phyloP scores from a whole-genome alignment of 1,140 invertebrate species.

The Saccostrea cuccullata region DNA sequence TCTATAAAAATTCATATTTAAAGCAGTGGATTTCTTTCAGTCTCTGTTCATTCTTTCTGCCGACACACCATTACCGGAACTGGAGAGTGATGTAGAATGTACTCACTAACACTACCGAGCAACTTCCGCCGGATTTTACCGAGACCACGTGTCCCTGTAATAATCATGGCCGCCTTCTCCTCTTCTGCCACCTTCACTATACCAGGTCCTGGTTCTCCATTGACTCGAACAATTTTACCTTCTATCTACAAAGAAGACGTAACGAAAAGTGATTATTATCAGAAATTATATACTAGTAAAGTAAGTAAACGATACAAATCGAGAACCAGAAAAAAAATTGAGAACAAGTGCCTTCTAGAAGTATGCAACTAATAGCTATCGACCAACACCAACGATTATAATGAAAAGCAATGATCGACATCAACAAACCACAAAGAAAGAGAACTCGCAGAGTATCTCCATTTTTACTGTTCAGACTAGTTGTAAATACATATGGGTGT shows the following conservation, averaged over 20 bases:
- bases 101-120: slow-evolving; percentile 69
- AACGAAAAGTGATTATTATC: too few species aligned
- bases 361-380: too few species aligned
- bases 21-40: background rate
- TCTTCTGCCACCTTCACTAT: slow-evolving; percentile 64
- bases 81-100: slow-evolving; percentile 66
- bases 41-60: background rate
- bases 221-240: slow-evolving; percentile 62
- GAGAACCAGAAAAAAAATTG: background rate
- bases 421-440: too few species aligned
- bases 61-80: slow-evolving; percentile 64
- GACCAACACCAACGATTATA: too few species aligned
- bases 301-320: background rate
- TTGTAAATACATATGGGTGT: too few species aligned
- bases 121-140: slow-evolving; percentile 65
- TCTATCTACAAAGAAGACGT: slow-evolving; percentile 54
- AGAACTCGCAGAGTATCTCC: too few species aligned
- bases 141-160: slow-evolving; percentile 65
- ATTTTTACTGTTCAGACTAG: too few species aligned
- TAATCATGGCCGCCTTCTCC: slow-evolving; percentile 63
- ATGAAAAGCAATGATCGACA: too few species aligned
- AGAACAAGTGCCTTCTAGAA: too few species aligned
- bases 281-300: too few species aligned
- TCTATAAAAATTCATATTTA: background rate
- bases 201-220: slow-evolving; percentile 62